These are phyloP conservation scores for Anguilla marmorata DNA, from an alignment of 2,797 vertebrate genomes.

Conservation along the genomic window DNA sequence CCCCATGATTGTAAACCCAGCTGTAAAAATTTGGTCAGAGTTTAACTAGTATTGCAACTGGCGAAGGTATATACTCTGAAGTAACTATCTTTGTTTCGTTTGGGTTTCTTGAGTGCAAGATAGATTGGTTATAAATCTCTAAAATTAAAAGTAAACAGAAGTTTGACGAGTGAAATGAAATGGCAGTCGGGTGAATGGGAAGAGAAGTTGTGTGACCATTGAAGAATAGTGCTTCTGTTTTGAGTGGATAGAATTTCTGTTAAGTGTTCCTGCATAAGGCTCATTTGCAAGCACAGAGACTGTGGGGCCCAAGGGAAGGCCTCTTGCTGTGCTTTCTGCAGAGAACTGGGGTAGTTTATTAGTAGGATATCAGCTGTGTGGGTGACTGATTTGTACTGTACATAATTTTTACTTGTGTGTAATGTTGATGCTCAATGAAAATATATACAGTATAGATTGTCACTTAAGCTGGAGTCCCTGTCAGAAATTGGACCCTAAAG, in stretches of 20 bases:
- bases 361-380: neutral
- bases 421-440: neutral
- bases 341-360: neutral
- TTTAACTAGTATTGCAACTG: neutral
- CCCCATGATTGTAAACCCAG: neutral
- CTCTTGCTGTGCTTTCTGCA: neutral
- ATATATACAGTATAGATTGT: neutral
- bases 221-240: constrained; percentile 12
- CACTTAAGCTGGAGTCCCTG: neutral
- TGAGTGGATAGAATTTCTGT: neutral
- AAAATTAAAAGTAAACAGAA: neutral
- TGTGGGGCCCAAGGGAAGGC: neutral
- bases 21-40: constrained; percentile 4
- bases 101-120: neutral
- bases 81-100: neutral
- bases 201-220: neutral
- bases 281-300: neutral
- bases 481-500: neutral
- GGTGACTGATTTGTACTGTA: neutral
- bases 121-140: neutral
- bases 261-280: constrained; percentile 5
- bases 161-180: neutral
- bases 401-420: neutral
- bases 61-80: neutral
- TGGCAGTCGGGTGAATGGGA: neutral